Conservation (phyloP, 1,140 invertebrate genomes). For the Procambarus clarkii region DNA sequence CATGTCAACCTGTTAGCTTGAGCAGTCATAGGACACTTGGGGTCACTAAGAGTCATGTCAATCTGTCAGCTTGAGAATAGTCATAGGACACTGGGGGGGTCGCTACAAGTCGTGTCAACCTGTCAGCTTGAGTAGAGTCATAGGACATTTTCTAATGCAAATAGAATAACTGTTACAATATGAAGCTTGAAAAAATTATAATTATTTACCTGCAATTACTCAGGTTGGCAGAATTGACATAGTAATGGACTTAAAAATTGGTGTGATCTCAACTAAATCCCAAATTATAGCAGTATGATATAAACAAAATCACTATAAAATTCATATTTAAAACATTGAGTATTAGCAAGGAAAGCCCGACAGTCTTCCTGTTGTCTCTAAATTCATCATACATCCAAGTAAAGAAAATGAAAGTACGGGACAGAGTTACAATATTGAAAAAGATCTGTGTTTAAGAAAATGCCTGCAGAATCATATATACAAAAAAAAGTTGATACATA, state of each 20-base stretch:
- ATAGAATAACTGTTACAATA: conserved; percentile 60
- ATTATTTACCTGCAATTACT: conserved; percentile 33
- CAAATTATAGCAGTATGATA: conserved; percentile 56
- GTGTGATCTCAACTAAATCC: conserved; percentile 64
- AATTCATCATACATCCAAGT: conserved; percentile 58
- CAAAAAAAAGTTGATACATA: conserved; percentile 30
- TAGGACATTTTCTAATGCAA: conserved; percentile 57
- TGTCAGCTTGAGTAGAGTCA: conserved; percentile 53
- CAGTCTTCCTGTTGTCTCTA: conserved; percentile 51
- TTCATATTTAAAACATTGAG: conserved; percentile 51
- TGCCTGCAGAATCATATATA: conserved; percentile 65
- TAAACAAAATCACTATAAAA: conserved; percentile 41
- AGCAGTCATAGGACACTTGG: neutral
- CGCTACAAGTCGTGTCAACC: neutral
- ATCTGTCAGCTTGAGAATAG: conserved; percentile 45
- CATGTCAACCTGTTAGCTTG: too few relatives aligned
- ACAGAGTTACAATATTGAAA: conserved; percentile 61
- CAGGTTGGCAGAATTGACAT: conserved; percentile 48
- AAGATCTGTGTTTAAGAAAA: conserved; percentile 54
- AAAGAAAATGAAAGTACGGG: conserved; percentile 53
- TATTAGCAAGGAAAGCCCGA: conserved; percentile 66
- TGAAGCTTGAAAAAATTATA: conserved; percentile 56
- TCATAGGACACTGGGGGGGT: conserved; percentile 32
- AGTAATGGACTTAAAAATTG: conserved; percentile 49
- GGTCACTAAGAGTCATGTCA: conserved; percentile 54